phyloP scores from a whole-genome alignment of 2,113 vertebrate species.

The Heteronetta atricapilla region DNA sequence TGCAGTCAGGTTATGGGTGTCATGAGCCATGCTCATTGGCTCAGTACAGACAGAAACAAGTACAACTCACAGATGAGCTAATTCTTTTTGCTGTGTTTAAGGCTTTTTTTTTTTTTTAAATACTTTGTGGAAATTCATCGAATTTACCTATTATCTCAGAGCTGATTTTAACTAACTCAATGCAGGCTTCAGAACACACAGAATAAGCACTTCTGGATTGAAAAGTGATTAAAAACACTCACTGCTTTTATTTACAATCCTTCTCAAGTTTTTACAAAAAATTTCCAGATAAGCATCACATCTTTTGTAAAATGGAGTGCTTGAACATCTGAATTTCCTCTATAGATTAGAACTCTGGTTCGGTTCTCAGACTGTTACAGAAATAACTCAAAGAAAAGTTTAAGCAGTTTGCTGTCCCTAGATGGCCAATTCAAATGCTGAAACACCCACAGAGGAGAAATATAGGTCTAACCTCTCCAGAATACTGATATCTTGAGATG shows the following conservation, averaged over 20 bases:
- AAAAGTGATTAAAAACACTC: background rate
- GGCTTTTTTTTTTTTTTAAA: background rate
- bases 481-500: background rate
- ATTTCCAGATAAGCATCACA: background rate
- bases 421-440: constrained; percentile 44
- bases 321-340: constrained; percentile 1
- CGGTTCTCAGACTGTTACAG: constrained; percentile 20
- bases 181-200: background rate
- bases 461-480: background rate
- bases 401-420: constrained; percentile 25
- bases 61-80: background rate
- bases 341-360: background rate
- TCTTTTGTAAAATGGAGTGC: background rate
- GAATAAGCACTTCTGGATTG: background rate
- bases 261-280: constrained; percentile 23
- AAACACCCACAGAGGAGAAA: constrained; percentile 42
- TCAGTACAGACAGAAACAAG: background rate
- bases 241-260: background rate
- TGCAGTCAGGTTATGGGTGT: background rate
- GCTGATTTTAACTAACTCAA: background rate
- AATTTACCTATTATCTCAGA: background rate
- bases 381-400: constrained; percentile 41
- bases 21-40: background rate
- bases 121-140: background rate
- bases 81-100: background rate